Conservation (phyloP, 2,113 vertebrate genomes). For the Psilopsiagon aurifrons region DNA sequence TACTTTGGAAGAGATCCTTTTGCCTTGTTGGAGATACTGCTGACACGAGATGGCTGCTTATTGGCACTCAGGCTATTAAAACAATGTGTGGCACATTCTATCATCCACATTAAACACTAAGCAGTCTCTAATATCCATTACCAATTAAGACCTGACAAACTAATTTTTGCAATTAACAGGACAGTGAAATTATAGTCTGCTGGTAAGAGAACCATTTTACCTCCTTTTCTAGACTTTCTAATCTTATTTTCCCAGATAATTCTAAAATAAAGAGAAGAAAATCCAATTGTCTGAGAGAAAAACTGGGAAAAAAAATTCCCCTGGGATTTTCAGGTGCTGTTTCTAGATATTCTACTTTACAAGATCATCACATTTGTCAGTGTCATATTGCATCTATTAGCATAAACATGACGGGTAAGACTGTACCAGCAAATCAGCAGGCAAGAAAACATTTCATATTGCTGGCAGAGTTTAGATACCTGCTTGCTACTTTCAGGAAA, state of each 20-base stretch:
- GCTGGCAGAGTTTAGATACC: conserved; percentile 22
- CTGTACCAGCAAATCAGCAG: background rate
- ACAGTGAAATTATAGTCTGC: background rate
- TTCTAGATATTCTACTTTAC: background rate
- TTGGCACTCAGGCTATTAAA: accelerated
- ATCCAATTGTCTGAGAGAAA: background rate
- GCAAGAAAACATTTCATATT: conserved; percentile 17
- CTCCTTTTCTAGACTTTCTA: background rate
- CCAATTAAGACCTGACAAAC: background rate
- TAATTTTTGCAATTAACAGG: background rate
- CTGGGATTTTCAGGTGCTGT: background rate
- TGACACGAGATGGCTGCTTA: background rate
- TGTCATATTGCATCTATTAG: background rate
- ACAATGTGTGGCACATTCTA: background rate
- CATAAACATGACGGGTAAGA: background rate
- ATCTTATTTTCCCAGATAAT: background rate
- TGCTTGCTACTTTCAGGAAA: conserved; percentile 3
- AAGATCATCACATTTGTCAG: background rate
- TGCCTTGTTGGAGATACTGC: background rate
- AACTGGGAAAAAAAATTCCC: background rate
- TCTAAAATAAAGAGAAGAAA: background rate
- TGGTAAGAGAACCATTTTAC: background rate
- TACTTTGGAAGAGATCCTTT: background rate
- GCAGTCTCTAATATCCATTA: background rate
- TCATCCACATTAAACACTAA: background rate